Evolutionary conservation across 2,797 vertebrate genomes (phyloP), one percentile per base, ranked within the genome.

Genomic region (Holocentrus rufus): DNA sequence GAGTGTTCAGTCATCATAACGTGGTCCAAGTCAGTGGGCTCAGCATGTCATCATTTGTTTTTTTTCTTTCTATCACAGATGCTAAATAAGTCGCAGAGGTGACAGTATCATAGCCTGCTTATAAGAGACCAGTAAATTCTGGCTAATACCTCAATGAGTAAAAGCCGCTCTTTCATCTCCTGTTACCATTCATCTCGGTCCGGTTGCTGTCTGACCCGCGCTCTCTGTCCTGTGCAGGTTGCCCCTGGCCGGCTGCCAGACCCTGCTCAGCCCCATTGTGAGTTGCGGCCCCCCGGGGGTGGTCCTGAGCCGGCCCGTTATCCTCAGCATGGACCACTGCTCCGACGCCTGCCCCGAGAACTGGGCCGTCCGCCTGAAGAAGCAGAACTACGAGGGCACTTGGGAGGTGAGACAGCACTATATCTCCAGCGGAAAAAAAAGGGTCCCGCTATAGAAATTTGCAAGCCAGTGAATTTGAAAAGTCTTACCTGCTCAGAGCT

Each of bases 271-370:
- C 89, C 97, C 98, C 64, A 95, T 99, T 5, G 95, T 99, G 92
- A 98, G 96, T 94, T 99, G 97, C 1, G 98, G 98, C 25, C 97
- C 98, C 31, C 98, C 96, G 0, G 97, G 97, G 34, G 98, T 99
- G 85, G 93, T 98, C 81, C 95, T 99, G 84, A 98, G 97, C 52
- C 94, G 97, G 31, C 97, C 98, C 0, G 96, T 97, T 91, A 98
- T 99, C 93, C 94, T 99, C 73, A 94, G 95, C 86, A 96, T 99
- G 96, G 96, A 97, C 87, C 98, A 99, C 91, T 99, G 97, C 47
- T 97, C 95, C 65, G 98, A 99, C 87, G 96, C 96, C 79, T 95
- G 95, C 55, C 93, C 96, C 0, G 97, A 99, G 87, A 97, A 97
- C 94, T 99, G 98, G 98, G 96, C 96, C 89, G 93, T 99, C 77